A percentile compares a stretch with the other conserved stretches of the same genome.
Evolutionary conservation across 2,888 invertebrate genomes (phyloP).

Genomic region (Pseudococcus viburni): DNA sequence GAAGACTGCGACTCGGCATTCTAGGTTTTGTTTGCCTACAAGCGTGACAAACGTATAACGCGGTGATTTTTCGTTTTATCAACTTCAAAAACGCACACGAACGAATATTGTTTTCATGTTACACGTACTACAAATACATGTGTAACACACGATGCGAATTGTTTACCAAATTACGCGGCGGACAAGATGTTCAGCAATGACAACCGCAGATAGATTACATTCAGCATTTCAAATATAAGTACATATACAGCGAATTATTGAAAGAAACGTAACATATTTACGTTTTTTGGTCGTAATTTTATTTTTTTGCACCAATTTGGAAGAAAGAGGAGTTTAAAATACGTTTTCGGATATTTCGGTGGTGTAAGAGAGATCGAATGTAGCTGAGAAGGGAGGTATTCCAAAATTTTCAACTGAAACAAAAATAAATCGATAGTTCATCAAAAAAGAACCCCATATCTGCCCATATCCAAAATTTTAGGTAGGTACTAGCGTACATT

Average conservation of each 20-base stretch:
- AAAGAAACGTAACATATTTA: neutral
- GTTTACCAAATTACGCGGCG: slow-evolving; percentile 23
- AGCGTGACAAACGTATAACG: slow-evolving; percentile 25
- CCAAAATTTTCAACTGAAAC: too few relatives aligned
- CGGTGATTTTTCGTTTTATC: slow-evolving; percentile 31
- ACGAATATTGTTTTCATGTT: slow-evolving; percentile 31
- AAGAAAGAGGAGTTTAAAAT: neutral
- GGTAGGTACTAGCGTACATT: too few relatives aligned
- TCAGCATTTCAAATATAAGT: neutral
- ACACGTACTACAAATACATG: neutral
- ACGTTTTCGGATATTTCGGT: neutral
- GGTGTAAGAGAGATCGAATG: neutral
- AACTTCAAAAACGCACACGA: neutral
- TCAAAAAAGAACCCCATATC: too few relatives aligned
- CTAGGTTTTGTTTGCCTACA: slow-evolving; percentile 36
- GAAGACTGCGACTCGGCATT: slow-evolving; percentile 19
- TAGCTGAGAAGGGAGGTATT: too few relatives aligned
- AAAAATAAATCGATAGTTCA: too few relatives aligned
- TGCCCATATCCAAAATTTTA: too few relatives aligned
- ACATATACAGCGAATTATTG: neutral
- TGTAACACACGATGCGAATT: neutral
- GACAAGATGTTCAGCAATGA: slow-evolving; percentile 22
- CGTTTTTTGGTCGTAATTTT: neutral
- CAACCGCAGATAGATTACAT: slow-evolving; percentile 31
- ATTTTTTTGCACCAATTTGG: neutral